Evolutionary conservation across 1,140 invertebrate species (phyloP).

Genomic region (Babylonia areolata): DNA sequence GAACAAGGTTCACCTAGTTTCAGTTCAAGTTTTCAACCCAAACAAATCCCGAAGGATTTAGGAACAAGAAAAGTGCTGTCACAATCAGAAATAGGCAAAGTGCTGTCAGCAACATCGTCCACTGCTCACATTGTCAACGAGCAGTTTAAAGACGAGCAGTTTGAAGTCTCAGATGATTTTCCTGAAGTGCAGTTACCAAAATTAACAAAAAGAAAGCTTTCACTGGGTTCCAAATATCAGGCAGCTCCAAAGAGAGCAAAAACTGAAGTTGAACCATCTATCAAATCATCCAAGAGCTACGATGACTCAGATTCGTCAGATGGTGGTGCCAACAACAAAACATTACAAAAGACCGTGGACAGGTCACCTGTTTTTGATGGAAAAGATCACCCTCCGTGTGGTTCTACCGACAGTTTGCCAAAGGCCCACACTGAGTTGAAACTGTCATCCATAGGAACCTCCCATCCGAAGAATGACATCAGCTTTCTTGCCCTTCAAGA

Average conservation of each 20-base stretch:
- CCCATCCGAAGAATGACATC: not conserved
- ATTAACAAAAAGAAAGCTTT: not conserved
- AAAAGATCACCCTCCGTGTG: not conserved
- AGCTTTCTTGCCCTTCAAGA: not conserved
- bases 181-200: not conserved
- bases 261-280: not conserved
- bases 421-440: not conserved
- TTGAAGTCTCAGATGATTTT: not conserved
- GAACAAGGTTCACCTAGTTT: constrained; percentile 14
- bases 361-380: not conserved
- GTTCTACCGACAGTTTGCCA: not conserved
- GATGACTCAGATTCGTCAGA: no score
- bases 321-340: not conserved
- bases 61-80: no score
- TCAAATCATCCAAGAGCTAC: not conserved
- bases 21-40: constrained; percentile 25
- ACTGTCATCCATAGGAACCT: constrained; percentile 8
- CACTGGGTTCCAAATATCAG: not conserved
- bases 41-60: not conserved
- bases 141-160: no score
- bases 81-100: no score
- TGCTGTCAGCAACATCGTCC: no score
- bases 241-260: not conserved
- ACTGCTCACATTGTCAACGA: no score
- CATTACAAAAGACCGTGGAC: not conserved